Base-by-base conservation (phyloP, 2,113 vertebrate genomes). In the Porphyrio hochstetteri region DNA sequence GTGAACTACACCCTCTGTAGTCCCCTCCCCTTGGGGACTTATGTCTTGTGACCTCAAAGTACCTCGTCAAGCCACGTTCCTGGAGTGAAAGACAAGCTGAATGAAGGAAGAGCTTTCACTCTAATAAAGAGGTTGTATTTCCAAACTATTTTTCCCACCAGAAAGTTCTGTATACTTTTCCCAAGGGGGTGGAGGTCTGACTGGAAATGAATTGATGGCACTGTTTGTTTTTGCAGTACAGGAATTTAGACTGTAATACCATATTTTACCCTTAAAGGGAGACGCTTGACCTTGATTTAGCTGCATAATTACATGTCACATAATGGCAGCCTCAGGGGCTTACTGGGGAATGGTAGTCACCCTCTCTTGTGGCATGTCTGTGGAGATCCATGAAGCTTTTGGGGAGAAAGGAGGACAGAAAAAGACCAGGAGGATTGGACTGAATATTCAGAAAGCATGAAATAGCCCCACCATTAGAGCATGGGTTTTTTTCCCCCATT, bases 371-470 rank as follows among this genome's bases (percentile, higher is more conserved):
- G 85, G 77, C 67, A 86, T 85, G 86, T 80, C 82, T 96, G 81
- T 92, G 88, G 82, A 91, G 77, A 92, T 48, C 72, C 88, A 70
- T 85, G 79, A 92, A 93, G 86, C 92, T 96, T 95, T 90, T 74
- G 27, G 71, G 71, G 67, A 80, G 88, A 92, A 95, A 94, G 91
- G 93, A 96, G 93, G 95, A 97, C 96, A 97, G 95, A 96, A 94
- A 93, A 92, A 97, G 95, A 96, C 91, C 91, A 97, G 97, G 97
- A 97, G 96, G 95, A 91, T 89, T 96, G 89, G 91, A 95, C 50
- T 94, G 91, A 94, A 83, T 92, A 94, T 55, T 86, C 81, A 87
- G 64, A n/a, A 94, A 96, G 59, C 42, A 95, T 57, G 81, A 86
- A 84, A 84, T 29, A 85, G 78, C 12, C 95, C 90, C 95, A 96